Evolutionary conservation across 2,888 invertebrate species (phyloP), one percentile per base, ranked within the genome.

Genomic region (Oscheius onirici): DNA sequence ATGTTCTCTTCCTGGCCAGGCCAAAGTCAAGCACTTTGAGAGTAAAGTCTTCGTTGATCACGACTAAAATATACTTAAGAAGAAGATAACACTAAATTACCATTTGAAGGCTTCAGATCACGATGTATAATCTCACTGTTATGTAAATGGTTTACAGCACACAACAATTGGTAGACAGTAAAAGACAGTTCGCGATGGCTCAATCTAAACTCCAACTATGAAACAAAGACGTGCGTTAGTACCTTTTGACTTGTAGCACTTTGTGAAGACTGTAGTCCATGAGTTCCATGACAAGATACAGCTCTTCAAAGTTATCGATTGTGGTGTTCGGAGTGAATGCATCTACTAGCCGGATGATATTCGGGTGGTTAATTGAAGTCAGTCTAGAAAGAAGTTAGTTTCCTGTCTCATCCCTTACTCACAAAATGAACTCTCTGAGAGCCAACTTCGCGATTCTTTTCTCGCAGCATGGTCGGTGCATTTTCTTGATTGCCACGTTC

Each of bases 121-220:
- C 87, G 69, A 69, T 87, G 87, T 58, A 87, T 86, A 65, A 87
- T 85, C 54, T 97, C 99, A 78, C 97, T 97, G 77, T 95, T 94
- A 91, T 99, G 99, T 88, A 99, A 91, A 91, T 99, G 99, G 89
- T 97, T 97, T 89, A 99, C 97, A 84, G 99, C 99, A 91, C 99
- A 99, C 73, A 99, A 92, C 95, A 99, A 97, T 91, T 99, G 99
- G 90, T 99, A 99, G 54, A 99, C 92, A 86, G 99, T 92, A 90
- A 99, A 99, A 87, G 97, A 97, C 94, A 99, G 97, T 85, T 99
- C 91, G 90, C 99, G 97, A 90, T 99, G 99, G 90, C 99, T 99
- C 88, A 99, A 91, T 90, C 77, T 74, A 26, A 15, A 67, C 44
- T 15, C 17, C 43, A 8, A 41, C 43, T 26, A 13, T 13, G 3